phyloP scores from a whole-genome alignment of 2,888 invertebrate species.

The Cryptocephalus primarius region DNA sequence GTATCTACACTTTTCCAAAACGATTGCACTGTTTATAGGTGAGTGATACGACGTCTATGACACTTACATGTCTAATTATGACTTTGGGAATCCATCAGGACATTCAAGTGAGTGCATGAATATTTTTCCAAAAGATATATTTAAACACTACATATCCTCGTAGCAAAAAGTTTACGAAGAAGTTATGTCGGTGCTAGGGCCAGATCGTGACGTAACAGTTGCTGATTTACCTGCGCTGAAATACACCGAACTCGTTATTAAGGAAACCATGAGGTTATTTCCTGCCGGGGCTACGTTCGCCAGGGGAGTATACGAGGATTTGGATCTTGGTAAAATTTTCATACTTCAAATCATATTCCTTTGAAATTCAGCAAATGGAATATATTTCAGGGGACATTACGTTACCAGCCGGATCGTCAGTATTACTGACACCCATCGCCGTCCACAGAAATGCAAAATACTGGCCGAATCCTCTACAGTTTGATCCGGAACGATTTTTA shows the following conservation, averaged over 20 bases:
- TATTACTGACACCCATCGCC: background rate
- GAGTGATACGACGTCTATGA: too few relatives aligned
- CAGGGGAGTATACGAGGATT: slow-evolving; percentile 10
- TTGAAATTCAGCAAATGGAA: too few relatives aligned
- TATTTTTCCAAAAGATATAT: too few relatives aligned
- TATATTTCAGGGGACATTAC: background rate
- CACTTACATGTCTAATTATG: too few relatives aligned
- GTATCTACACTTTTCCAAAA: too few relatives aligned
- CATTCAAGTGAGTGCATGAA: too few relatives aligned
- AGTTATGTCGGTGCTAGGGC: slow-evolving; percentile 11
- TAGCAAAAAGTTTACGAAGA: slow-evolving; percentile 18
- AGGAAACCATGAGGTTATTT: slow-evolving; percentile 20
- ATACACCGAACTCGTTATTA: slow-evolving; percentile 19
- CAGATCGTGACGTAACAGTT: slow-evolving; percentile 6
- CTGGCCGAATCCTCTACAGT: background rate
- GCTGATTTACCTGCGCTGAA: slow-evolving; percentile 14
- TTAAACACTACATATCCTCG: background rate
- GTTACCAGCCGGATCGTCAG: background rate
- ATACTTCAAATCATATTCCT: background rate
- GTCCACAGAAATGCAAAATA: background rate
- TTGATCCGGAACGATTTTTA: background rate
- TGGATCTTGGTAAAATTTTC: slow-evolving; percentile 13
- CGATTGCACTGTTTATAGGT: too few relatives aligned
- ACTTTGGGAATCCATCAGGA: too few relatives aligned
- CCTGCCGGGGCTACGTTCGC: slow-evolving; percentile 13